Base-by-base conservation (phyloP, 2,113 vertebrate species). In the Myiagra hebetior region DNA sequence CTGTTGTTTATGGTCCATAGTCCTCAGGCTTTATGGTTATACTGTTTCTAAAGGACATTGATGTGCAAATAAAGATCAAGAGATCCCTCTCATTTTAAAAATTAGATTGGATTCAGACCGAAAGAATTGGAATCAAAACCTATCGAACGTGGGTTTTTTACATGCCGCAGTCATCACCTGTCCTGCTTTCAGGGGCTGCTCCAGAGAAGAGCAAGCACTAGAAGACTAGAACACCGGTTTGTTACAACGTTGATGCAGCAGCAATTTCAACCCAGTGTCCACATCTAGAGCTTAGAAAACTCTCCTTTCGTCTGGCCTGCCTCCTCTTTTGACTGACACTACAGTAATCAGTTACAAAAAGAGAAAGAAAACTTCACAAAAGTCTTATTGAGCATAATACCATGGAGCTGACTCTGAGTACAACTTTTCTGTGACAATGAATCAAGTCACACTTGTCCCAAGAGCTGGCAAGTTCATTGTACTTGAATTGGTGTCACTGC, bases 401-500 rank as follows among this genome's bases (percentile, higher is more conserved):
- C 78, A 87, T 9, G 15, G 30, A 77, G 62, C 65, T 79, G 83
- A 81, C 41, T 72, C 56, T 44, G 39, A 89, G 13, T 13, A 31
- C 9, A 37, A 96, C 67, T 89, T 56, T 85, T 68, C 87, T 77
- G 80, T 17, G 53, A 92, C 35, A 59, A 37, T 27, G n/a, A 89
- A 75, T 92, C 69, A 97, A 97, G 67, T 84, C 84, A 94, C 65
- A 15, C 12, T 39, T 46, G 73, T n/a, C 81, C 81, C 31, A 91
- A 85, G 85, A 96, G 86, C 42, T 77, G 85, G 63, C 68, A 89
- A 96, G 37, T 42, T 91, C 83, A 78, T 55, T 47, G 67, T 41
- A 59, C 44, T 59, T 78, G 77, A 93, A 95, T 35, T 94, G 79
- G 44, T 94, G 42, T 95, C 73, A 97, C 69, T 72, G 73, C 90